Evolutionary conservation across 2,888 invertebrate genomes (phyloP), one percentile per base, ranked within the genome.

Genomic region (Helicoverpa assulta): DNA sequence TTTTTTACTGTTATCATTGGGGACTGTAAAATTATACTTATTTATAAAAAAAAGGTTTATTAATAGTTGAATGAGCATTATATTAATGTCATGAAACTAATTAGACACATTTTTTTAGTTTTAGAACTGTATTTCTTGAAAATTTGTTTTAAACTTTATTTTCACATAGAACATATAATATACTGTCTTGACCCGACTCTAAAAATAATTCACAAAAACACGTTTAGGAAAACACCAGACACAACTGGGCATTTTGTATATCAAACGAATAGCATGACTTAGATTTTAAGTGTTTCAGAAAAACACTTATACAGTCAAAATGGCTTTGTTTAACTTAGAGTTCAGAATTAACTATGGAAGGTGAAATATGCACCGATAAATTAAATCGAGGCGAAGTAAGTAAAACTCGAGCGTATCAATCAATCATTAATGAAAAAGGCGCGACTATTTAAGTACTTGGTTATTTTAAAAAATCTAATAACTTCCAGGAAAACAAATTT

Each of bases 291-390:
- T 63, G 54, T 73, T 78, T 53, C 67, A 29, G 64, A 69, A 53
- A 53, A 62, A 73, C 63, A 52, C 43, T n/a, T 50, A 47, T 47
- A 19, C 63, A 21, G n/a, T 52, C 40, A 66, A 60, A 72, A 66
- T 64, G 40, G 58, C 47, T 64, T 76, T 76, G 69, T 80, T 72
- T 72, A 76, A 76, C 65, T 55, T 54, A 47, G 51, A 76, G 52
- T 57, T 58, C 68, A 66, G 69, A 69, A 72, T 67, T 76, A 53
- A 76, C 65, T 56, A 50, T 59, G 60, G 55, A 63, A 70, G 70
- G 54, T 75, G 76, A 79, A 76, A 53, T 67, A 80, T 80, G 76
- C 68, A 50, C 68, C 80, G 80, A 71, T 40, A 78, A 80, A 80
- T 80, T 57, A 51, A 61, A 71, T 53, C 65, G 50, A 58, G 47